Evolutionary conservation across 2,113 vertebrate genomes (phyloP), one percentile per base, ranked within the genome.

Genomic region (Terrapene triunguis): DNA sequence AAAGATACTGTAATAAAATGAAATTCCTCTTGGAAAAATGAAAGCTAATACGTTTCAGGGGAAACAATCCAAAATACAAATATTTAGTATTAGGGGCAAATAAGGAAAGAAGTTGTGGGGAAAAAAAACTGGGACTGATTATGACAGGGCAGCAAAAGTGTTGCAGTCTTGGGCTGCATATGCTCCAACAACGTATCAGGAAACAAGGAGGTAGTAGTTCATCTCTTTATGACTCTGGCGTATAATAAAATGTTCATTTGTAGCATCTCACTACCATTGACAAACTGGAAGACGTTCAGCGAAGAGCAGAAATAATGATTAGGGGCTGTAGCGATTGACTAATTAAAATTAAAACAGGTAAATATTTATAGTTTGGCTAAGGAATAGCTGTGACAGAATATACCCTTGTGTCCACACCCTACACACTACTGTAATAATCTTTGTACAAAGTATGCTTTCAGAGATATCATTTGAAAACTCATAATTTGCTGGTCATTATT

Each of bases 321-420:
- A 51, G 88, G 48, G 29, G 65, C 81, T 10, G 89, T 90, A 12
- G 72, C n/a, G 88, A 35, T 0, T 87, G 42, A 69, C 13, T 55
- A 25, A 90, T 74, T 57, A n/a, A 84, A 76, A n/a, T 8, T 85
- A 82, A n/a, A 87, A 90, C 17, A 16, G 89, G 84, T 82, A 88
- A 86, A 79, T 93, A 94, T 76, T 90, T 90, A 69, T 82, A 59
- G 50, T 54, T 48, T 90, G 54, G 17, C 79, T 69, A 96, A 87
- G 90, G 81, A 84, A 89, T 87, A 65, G 93, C 85, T 90, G 90
- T 57, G 25, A 57, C 55, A 57, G 55, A 57, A 57, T 57, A 24
- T 25, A 57, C 17, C 51, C 16, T 44, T 29, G 57, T 27, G 24
- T 13, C 29, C 57, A 59, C 57, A 59, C 57, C 24, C 25, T 55